Base-by-base conservation (phyloP, 2,113 vertebrate genomes). In the Phrynosoma platyrhinos region DNA sequence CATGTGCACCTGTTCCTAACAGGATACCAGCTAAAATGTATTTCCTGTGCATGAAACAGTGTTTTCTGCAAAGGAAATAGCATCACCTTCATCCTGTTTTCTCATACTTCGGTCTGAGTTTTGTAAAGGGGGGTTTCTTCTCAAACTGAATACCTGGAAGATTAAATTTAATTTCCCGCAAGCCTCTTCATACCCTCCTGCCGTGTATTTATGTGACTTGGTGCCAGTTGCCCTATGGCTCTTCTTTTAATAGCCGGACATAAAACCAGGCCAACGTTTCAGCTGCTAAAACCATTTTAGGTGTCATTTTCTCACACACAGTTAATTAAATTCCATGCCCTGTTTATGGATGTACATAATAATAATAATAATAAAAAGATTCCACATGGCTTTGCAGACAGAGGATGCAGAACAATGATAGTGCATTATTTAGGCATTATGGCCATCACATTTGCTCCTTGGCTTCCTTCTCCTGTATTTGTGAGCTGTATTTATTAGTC, bases 251-350 rank as follows among this genome's bases (percentile, higher is more conserved):
- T 95, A 94, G 91, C 90, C 90, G 91, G 83, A 92, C 92, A 93
- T 96, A 97, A 96, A 94, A 30, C 94, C 94, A 93, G 66, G 40
- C 94, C 93, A 89, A 75, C 85, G 92, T 85, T 94, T 92, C 94
- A 94, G 95, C 95, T 85, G 90, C 94, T 93, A 75, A 90, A 95
- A 92, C 94, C 62, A 88, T 94, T 92, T 89, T 89, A 87, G 30
- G 90, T 93, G 89, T 93, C 84, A 58, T 7, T 80, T 86, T 90
- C 87, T 93, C 94, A 93, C 89, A 91, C n/a, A 75, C 87, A 93
- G 96, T 93, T 95, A 94, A 96, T 96, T 96, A 96, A 96, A 96
- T 94, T 93, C 94, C 7, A 66, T 95, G 94, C 93, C 89, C 93
- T 92, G 95, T 89, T 93, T 92, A 94, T 93, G 86, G 89, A 90